Evolutionary conservation across 2,797 vertebrate genomes (phyloP).

Genomic region (Moxostoma hubbsi): DNA sequence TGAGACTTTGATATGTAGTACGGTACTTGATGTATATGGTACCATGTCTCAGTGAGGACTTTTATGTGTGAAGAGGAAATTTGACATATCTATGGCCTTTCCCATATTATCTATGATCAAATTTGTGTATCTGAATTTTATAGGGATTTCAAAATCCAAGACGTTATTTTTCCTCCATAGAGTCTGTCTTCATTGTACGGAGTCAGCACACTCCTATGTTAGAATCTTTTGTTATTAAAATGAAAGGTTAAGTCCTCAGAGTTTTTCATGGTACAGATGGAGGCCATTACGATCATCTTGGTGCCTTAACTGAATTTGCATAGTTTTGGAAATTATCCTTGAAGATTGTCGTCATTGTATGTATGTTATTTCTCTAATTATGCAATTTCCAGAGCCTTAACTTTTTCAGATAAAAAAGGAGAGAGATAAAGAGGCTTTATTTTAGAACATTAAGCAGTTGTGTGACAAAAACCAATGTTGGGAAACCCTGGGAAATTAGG

Average conservation of each 20-base stretch:
- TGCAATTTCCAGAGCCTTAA: constrained; percentile 67
- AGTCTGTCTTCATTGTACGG: not conserved
- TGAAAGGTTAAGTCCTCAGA: not conserved
- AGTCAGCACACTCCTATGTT: too few relatives aligned
- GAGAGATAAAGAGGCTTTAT: constrained; percentile 10
- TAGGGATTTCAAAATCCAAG: not conserved
- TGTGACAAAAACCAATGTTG: constrained; percentile 11
- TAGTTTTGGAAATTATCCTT: not conserved
- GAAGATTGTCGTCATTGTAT: constrained; percentile 22
- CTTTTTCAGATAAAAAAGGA: constrained; percentile 41
- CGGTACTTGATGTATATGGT: not conserved
- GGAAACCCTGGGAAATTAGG: not conserved
- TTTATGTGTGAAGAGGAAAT: not conserved
- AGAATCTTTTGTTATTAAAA: too few relatives aligned
- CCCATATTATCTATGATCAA: not conserved
- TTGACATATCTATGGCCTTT: not conserved
- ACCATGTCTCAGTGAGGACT: not conserved
- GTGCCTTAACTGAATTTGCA: not conserved
- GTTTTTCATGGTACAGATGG: not conserved
- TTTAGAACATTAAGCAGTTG: not conserved
- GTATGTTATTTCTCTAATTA: constrained; percentile 42
- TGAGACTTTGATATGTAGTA: not conserved
- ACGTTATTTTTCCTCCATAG: not conserved
- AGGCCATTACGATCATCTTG: not conserved
- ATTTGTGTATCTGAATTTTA: not conserved